A percentile compares a stretch with the other conserved stretches of the same genome.
Conservation (phyloP, 2,113 vertebrate species). For the Paradoxurus hermaphroditus region DNA sequence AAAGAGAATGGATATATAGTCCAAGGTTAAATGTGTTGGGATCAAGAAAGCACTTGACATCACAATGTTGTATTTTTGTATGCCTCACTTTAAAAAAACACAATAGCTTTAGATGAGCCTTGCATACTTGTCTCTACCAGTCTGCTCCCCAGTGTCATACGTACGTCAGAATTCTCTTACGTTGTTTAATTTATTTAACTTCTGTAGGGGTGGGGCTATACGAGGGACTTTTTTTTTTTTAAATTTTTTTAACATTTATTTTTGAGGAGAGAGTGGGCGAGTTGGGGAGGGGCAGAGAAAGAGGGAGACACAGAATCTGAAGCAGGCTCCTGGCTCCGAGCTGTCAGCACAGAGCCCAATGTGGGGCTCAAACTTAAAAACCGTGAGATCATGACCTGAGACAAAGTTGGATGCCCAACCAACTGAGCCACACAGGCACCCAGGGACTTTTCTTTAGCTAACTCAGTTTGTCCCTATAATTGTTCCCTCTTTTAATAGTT, state of each 20-base stretch:
- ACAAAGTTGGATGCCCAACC: too few relatives aligned
- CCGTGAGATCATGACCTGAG: too few relatives aligned
- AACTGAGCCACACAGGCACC: too few relatives aligned
- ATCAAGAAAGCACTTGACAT: background rate
- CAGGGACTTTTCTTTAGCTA: background rate
- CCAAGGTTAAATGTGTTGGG: background rate
- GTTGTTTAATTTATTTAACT: background rate
- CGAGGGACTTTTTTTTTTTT: background rate
- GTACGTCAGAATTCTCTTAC: background rate
- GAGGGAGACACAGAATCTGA: too few relatives aligned
- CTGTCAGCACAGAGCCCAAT: too few relatives aligned
- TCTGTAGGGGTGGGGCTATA: background rate
- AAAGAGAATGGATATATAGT: background rate
- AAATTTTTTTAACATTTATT: too few relatives aligned
- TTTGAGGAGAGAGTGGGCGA: too few relatives aligned
- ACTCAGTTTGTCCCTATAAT: background rate
- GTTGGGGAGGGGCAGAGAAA: too few relatives aligned
- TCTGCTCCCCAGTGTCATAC: background rate
- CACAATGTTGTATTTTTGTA: background rate
- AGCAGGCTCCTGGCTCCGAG: too few relatives aligned
- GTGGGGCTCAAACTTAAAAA: too few relatives aligned
- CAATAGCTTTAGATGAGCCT: background rate
- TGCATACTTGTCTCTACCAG: background rate
- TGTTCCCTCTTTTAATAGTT: background rate
- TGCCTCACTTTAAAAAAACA: background rate